Evolutionary conservation across 2,113 vertebrate genomes (phyloP).

Genomic region (Boulengeromyrus knoepffleri): DNA sequence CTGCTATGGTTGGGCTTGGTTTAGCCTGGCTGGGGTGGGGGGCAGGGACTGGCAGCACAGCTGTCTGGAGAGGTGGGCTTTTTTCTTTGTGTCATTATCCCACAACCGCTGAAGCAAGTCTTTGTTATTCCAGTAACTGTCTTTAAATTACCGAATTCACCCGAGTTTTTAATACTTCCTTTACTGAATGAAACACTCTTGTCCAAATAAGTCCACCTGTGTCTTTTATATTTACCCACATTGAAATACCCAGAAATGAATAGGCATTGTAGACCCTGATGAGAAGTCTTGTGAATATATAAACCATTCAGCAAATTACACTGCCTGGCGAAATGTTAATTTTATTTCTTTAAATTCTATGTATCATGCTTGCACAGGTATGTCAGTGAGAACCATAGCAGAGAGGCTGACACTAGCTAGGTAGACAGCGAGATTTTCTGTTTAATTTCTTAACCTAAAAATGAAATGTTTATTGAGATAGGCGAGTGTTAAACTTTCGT

Average conservation of each 20-base stretch:
- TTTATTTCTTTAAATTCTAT: neutral
- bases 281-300: neutral
- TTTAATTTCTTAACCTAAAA: neutral
- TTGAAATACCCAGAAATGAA: neutral
- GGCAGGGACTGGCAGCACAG: constrained; percentile 4
- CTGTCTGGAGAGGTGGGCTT: neutral
- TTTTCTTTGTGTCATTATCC: neutral
- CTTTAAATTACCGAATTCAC: neutral
- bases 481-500: neutral
- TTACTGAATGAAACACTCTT: neutral
- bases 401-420: neutral
- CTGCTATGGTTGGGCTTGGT: neutral
- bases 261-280: neutral
- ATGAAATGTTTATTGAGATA: neutral
- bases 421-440: neutral
- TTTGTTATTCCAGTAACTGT: neutral
- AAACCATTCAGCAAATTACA: neutral
- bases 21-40: constrained; percentile 22
- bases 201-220: neutral
- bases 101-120: neutral
- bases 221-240: neutral
- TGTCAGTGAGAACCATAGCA: neutral
- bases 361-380: neutral
- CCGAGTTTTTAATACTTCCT: neutral
- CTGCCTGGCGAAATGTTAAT: neutral